These are phyloP conservation scores for Apostichopus japonicus DNA, from an alignment of 35 echinoderm and acorn worm species.

Conservation along the genomic window DNA sequence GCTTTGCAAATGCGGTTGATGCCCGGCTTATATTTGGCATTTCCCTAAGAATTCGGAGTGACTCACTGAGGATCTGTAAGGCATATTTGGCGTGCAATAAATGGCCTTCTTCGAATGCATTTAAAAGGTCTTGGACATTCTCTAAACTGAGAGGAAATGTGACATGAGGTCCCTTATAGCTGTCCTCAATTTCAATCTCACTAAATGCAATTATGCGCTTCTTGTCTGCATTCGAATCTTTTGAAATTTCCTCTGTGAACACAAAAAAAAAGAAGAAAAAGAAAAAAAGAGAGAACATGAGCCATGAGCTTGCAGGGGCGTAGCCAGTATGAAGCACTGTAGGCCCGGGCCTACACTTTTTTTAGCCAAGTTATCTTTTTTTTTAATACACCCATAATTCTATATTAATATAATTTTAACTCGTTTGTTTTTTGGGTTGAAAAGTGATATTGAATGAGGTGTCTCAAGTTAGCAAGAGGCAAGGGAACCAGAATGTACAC, in stretches of 20 bases:
- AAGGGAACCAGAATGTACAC: no score
- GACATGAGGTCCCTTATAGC: slow-evolving; percentile 78
- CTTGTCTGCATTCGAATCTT: background rate
- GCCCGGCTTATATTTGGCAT: slow-evolving; percentile 89
- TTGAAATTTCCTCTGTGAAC: background rate
- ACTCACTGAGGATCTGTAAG: slow-evolving; percentile 71
- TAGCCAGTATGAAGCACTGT: no score
- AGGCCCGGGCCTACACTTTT: no score
- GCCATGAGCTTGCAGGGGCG: background rate
- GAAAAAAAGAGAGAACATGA: background rate
- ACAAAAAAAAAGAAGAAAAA: background rate
- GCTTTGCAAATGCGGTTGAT: slow-evolving; percentile 92
- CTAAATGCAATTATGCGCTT: slow-evolving; percentile 11
- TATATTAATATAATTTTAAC: no score
- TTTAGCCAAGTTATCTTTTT: no score
- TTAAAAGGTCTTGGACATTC: slow-evolving; percentile 75
- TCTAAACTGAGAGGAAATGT: slow-evolving; percentile 83
- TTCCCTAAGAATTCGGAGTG: slow-evolving; percentile 67
- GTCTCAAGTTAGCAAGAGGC: no score
- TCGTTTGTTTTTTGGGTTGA: no score
- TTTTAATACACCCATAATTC: no score
- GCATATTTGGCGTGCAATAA: slow-evolving; percentile 81
- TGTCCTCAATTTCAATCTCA: slow-evolving; percentile 64
- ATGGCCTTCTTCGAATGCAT: slow-evolving; percentile 68
- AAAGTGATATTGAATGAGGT: no score